A percentile compares a stretch with the other conserved stretches of the same genome.
Evolutionary conservation across 2,888 invertebrate species (phyloP).

Genomic region (Caenorhabditis sulstoni): DNA sequence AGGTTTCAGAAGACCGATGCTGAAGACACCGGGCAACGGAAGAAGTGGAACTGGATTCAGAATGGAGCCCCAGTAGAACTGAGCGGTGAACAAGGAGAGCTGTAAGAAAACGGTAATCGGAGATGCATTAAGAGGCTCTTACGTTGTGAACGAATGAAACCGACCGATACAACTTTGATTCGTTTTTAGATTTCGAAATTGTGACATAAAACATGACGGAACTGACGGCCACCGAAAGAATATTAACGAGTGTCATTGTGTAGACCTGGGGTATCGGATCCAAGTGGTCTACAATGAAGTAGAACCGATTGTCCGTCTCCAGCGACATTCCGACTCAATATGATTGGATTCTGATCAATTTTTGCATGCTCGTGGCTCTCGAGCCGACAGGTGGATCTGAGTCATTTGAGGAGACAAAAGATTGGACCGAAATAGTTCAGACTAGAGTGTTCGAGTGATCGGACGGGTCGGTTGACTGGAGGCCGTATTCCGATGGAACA

Average conservation of each 20-base stretch:
- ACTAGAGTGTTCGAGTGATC: background rate
- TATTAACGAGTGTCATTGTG: constrained; percentile 6
- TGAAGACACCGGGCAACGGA: constrained; percentile 24
- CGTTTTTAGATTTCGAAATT: constrained; percentile 26
- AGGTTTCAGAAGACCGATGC: constrained; percentile 13
- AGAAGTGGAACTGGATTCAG: constrained; percentile 35
- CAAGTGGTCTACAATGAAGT: constrained; percentile 1
- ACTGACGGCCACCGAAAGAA: constrained; percentile 4
- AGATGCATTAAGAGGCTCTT: background rate
- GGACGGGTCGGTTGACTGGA: background rate
- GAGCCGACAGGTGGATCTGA: background rate
- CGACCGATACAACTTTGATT: constrained; percentile 9
- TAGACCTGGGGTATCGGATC: background rate
- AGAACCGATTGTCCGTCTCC: background rate
- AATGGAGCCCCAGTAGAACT: constrained; percentile 40
- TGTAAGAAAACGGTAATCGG: background rate
- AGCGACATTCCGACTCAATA: too few species aligned
- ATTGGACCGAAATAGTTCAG: background rate
- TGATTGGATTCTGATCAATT: too few species aligned
- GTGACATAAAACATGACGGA: constrained; percentile 21
- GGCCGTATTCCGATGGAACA: background rate
- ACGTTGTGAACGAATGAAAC: constrained; percentile 35
- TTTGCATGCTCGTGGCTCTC: too few species aligned
- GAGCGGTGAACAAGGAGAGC: constrained; percentile 34
- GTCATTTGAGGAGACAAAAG: background rate